Base-by-base conservation (phyloP, 2,888 invertebrate genomes). In the Mythimna impura region DNA sequence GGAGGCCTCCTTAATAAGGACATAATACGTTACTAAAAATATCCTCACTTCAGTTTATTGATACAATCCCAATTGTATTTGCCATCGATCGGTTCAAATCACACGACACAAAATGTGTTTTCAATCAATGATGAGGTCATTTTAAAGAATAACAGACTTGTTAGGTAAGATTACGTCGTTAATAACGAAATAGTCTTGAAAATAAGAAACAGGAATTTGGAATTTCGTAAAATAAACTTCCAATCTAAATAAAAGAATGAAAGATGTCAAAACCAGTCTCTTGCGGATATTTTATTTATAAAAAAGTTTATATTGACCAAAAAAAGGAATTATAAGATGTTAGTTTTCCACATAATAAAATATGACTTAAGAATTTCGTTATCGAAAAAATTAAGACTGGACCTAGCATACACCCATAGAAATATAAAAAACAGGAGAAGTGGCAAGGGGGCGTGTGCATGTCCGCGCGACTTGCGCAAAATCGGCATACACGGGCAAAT, bases 111-210 rank as follows among this genome's bases (percentile, higher is more conserved):
- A 64, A 67, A 67, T 67, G 62, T 72, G 76, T 82, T 57, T 76
- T 80, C 78, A 79, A 81, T 77, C 55, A 61, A 71, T 80, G 82
- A 82, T 87, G 88, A 88, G 76, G 81, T 88, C 88, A 88, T 73
- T 62, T 43, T 84, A 63, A 80, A 71, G 55, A 82, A 73, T 60
- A 68, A 61, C 57, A 57, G 66, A 78, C 65, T 71, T 77, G 58
- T 78, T 70, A 74, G 60, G 64, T 77, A 73, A 76, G 66, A 43
- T 76, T 69, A 64, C 43, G n/a, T 43, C 43, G n/a, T 43, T 30
- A 68, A 47, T 77, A 69, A 61, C 57, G 25, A 58, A 60, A 76
- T 61, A 25, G 14, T 71, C 12, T 70, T 9, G 34, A 58, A 3
- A 5, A 54, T 40, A 30, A 65, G 12, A 64, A 64, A 57, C 58